Evolutionary conservation across 64 coral and sea anemone genomes (phyloP).

Genomic region (Montipora efflorescens): DNA sequence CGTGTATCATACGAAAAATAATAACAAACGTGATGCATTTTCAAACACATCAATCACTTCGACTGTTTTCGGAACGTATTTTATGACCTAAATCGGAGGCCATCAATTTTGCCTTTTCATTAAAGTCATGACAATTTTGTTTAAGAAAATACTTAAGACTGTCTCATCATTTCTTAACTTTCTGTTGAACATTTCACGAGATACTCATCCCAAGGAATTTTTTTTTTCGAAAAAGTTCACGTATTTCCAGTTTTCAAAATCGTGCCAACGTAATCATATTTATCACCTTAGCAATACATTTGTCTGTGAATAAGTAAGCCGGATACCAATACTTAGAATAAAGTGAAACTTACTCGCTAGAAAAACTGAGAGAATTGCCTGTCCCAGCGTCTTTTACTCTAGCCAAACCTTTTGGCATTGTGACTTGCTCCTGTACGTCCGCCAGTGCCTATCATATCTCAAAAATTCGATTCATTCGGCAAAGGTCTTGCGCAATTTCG

Average conservation of each 20-base stretch:
- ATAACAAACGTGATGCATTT: not conserved
- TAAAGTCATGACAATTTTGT: not conserved
- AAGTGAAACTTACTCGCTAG: not conserved
- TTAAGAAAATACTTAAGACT: not conserved
- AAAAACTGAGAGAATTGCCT: not conserved
- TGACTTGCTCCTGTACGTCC: not conserved
- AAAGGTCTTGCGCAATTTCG: not conserved
- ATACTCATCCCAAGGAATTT: not conserved
- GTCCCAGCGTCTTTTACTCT: not conserved
- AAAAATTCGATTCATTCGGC: not conserved
- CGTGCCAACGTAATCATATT: not conserved
- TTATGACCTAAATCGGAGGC: not conserved
- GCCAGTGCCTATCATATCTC: not conserved
- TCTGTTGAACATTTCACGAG: not conserved
- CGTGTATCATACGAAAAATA: not conserved
- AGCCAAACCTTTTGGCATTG: not conserved
- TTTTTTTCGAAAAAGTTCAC: not conserved
- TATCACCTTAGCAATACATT: not conserved
- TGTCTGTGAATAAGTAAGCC: not conserved
- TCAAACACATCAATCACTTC: constrained; percentile 19
- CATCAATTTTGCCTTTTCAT: not conserved
- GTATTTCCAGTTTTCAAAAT: not conserved
- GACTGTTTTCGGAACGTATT: not conserved
- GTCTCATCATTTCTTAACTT: not conserved
- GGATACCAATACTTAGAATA: not conserved